A percentile compares a stretch with the other conserved stretches of the same genome.
Conservation (phyloP, 1,140 invertebrate species). For the Atta texana region DNA sequence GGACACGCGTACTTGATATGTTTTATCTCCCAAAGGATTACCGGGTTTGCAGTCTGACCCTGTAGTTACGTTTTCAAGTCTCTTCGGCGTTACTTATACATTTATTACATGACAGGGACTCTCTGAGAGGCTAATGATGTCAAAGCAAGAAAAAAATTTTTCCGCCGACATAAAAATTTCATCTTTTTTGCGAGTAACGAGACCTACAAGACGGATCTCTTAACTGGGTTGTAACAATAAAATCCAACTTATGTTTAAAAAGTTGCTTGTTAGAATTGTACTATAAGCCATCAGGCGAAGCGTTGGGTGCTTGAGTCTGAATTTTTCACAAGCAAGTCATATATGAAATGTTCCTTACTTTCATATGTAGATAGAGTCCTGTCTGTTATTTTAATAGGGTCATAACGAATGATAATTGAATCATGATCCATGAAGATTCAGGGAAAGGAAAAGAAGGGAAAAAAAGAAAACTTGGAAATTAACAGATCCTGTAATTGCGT, state of each 20-base stretch:
- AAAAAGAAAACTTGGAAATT: background rate
- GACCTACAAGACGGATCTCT: constrained; percentile 18
- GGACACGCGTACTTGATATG: constrained; percentile 8
- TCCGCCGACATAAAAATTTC: constrained; percentile 6
- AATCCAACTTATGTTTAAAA: background rate
- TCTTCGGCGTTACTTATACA: constrained; percentile 45
- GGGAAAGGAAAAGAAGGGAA: background rate
- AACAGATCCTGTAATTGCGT: constrained; percentile 24
- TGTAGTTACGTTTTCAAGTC: constrained; percentile 7
- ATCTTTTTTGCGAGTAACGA: background rate
- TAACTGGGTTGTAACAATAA: constrained; percentile 16
- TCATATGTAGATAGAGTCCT: background rate
- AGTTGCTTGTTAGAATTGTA: background rate
- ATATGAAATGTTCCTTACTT: background rate
- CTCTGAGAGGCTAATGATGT: constrained; percentile 32
- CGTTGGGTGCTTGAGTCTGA: background rate
- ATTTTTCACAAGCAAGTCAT: constrained; percentile 4
- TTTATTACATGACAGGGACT: background rate
- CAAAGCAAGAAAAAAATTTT: background rate
- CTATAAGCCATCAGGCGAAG: background rate
- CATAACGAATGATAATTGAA: background rate
- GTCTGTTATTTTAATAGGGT: background rate
- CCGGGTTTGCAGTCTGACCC: background rate
- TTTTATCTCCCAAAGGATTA: constrained; percentile 27
- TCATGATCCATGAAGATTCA: background rate